Conservation (phyloP, 2,113 vertebrate species). For the Nematolebias whitei region DNA sequence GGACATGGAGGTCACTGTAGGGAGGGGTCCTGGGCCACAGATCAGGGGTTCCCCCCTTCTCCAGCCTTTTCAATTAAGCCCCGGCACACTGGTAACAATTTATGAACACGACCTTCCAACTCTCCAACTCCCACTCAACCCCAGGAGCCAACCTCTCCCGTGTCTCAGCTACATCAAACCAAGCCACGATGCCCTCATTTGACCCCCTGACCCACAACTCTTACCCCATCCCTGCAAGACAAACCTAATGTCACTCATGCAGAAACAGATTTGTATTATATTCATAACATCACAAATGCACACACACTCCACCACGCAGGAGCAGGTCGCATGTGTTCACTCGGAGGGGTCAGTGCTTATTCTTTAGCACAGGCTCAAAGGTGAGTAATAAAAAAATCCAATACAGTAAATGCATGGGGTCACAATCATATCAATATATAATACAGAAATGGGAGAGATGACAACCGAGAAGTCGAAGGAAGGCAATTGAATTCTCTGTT, state of each 20-base stretch:
- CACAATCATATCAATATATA: slow-evolving; percentile 81
- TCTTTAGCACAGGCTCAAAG: slow-evolving; percentile 86
- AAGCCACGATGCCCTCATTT: slow-evolving; percentile 34
- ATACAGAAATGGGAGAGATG: slow-evolving; percentile 83
- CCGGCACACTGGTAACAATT: slow-evolving; percentile 70
- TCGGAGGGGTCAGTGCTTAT: slow-evolving; percentile 85
- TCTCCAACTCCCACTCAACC: slow-evolving; percentile 66
- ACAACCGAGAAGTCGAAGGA: slow-evolving; percentile 89
- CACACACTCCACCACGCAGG: background rate
- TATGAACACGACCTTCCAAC: slow-evolving; percentile 81
- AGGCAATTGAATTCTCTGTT: slow-evolving; percentile 76
- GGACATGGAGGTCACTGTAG: slow-evolving; percentile 57
- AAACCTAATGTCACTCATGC: slow-evolving; percentile 46
- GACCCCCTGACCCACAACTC: slow-evolving; percentile 63
- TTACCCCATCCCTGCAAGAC: slow-evolving; percentile 53
- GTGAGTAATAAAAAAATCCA: slow-evolving; percentile 90
- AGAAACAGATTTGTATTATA: slow-evolving; percentile 49
- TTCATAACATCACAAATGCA: slow-evolving; percentile 29
- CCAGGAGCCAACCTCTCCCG: slow-evolving; percentile 59
- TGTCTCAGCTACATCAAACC: slow-evolving; percentile 70
- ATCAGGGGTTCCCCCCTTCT: slow-evolving; percentile 72
- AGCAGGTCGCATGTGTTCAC: slow-evolving; percentile 74
- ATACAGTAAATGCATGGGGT: slow-evolving; percentile 85
- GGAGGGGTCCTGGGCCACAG: slow-evolving; percentile 63
- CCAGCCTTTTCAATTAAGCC: slow-evolving; percentile 80